Percentiles rank a stretch among this genome's conserved stretches.
Evolutionary conservation across 1,140 invertebrate species (phyloP).

Genomic region (Drosophila tani): DNA sequence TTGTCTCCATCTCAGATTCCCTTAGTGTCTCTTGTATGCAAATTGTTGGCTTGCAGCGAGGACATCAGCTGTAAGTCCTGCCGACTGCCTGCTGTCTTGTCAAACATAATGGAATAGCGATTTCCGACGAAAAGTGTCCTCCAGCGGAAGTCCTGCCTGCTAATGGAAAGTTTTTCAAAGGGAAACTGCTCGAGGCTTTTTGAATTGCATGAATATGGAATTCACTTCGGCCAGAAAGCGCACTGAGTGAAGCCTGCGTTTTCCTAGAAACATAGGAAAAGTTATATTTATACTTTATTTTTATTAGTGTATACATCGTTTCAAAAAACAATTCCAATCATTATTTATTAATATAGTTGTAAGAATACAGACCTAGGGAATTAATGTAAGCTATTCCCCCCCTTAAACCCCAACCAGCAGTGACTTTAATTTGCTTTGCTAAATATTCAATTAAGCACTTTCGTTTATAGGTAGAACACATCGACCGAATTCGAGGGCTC

Average conservation of each 20-base stretch:
- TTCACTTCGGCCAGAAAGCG: not conserved
- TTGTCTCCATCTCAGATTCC: slow-evolving; percentile 34
- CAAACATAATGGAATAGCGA: slow-evolving; percentile 27
- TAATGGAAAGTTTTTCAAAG: slow-evolving; percentile 26
- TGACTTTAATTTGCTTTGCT: slow-evolving; percentile 49
- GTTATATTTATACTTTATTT: not conserved
- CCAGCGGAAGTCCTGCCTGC: slow-evolving; percentile 11
- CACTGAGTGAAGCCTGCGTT: not conserved
- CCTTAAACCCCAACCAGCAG: not conserved
- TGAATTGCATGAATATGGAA: slow-evolving; percentile 12
- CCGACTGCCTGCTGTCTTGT: slow-evolving; percentile 11
- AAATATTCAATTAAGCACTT: slow-evolving; percentile 69
- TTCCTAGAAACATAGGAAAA: not conserved
- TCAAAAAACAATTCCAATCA: no score
- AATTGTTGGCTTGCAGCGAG: slow-evolving; percentile 23
- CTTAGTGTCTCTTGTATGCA: slow-evolving; percentile 30
- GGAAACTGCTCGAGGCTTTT: slow-evolving; percentile 1
- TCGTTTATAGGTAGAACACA: slow-evolving; percentile 1
- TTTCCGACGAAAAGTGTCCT: slow-evolving; percentile 5
- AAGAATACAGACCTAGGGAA: no score
- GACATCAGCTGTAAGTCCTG: slow-evolving; percentile 27
- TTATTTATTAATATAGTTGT: not conserved
- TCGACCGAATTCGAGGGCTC: slow-evolving; percentile 28
- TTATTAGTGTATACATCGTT: not conserved
- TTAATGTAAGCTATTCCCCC: not conserved